Conservation (phyloP, 2,888 invertebrate genomes). For the Hoplodrina ambigua region DNA sequence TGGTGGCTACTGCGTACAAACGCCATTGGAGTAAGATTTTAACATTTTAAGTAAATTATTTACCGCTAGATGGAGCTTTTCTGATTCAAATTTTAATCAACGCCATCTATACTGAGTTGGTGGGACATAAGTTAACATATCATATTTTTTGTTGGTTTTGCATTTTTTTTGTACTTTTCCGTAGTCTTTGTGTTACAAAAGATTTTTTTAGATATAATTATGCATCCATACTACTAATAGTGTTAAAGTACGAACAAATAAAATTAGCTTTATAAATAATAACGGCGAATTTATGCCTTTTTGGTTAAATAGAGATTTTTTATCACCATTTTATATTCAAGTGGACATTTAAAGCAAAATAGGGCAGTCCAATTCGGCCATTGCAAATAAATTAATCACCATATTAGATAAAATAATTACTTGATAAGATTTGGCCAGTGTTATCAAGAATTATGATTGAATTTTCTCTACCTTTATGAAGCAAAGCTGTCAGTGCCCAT, state of each 20-base stretch:
- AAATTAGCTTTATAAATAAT: no score
- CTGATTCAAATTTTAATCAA: neutral
- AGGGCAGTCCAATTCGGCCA: neutral
- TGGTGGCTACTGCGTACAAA: constrained; percentile 4
- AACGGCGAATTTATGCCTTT: no score
- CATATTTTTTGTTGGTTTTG: neutral
- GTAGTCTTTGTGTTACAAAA: no score
- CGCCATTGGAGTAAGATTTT: constrained; percentile 28
- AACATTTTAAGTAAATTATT: neutral
- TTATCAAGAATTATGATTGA: constrained; percentile 23
- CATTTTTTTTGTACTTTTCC: neutral
- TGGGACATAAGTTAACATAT: neutral
- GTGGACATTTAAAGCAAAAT: neutral
- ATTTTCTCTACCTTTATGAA: neutral
- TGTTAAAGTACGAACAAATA: no score
- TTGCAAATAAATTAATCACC: neutral
- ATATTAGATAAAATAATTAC: constrained; percentile 10
- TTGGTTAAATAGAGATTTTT: no score
- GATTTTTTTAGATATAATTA: no score
- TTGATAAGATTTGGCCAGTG: constrained; percentile 34
- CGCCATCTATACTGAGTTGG: constrained; percentile 39
- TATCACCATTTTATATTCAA: neutral
- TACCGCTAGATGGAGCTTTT: constrained; percentile 1
- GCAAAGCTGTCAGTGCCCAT: constrained; percentile 11
- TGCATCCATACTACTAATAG: no score